Evolutionary conservation across 2,888 invertebrate species (phyloP).

Genomic region (Macropis europaea): DNA sequence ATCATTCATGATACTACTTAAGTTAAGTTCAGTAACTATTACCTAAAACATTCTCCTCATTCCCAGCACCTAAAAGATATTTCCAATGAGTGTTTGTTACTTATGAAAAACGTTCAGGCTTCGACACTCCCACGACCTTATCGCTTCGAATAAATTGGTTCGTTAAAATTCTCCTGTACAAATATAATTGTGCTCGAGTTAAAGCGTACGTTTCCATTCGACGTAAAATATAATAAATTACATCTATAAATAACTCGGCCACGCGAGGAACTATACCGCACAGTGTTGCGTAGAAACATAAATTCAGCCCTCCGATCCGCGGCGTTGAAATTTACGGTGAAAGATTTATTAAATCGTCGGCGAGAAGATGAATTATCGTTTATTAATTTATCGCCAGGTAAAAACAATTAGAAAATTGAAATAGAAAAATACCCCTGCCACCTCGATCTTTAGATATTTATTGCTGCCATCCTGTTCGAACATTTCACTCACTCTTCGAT

Average conservation of each 20-base stretch:
- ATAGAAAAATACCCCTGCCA: background rate
- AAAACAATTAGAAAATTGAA: slow-evolving; percentile 3
- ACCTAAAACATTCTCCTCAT: too few relatives aligned
- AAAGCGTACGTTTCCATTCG: slow-evolving; percentile 34
- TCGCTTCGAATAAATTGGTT: slow-evolving; percentile 12
- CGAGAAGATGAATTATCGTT: slow-evolving; percentile 24
- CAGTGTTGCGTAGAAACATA: slow-evolving; percentile 41
- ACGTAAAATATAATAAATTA: slow-evolving; percentile 48
- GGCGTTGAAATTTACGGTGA: slow-evolving; percentile 39
- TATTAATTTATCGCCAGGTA: slow-evolving; percentile 24
- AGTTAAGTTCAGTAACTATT: too few relatives aligned
- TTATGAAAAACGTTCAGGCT: too few relatives aligned
- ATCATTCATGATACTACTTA: too few relatives aligned
- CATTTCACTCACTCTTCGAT: background rate
- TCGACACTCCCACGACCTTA: background rate
- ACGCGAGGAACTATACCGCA: slow-evolving; percentile 21
- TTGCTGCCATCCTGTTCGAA: background rate
- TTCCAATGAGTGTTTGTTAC: too few relatives aligned
- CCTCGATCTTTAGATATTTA: too few relatives aligned
- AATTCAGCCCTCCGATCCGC: slow-evolving; percentile 27
- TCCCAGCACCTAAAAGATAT: too few relatives aligned
- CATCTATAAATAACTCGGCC: slow-evolving; percentile 33
- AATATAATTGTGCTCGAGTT: slow-evolving; percentile 18
- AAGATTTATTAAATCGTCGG: slow-evolving; percentile 40
- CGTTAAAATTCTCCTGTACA: slow-evolving; percentile 18